phyloP scores from a whole-genome alignment of 1,140 invertebrate genomes.

The Drosophila orena region DNA sequence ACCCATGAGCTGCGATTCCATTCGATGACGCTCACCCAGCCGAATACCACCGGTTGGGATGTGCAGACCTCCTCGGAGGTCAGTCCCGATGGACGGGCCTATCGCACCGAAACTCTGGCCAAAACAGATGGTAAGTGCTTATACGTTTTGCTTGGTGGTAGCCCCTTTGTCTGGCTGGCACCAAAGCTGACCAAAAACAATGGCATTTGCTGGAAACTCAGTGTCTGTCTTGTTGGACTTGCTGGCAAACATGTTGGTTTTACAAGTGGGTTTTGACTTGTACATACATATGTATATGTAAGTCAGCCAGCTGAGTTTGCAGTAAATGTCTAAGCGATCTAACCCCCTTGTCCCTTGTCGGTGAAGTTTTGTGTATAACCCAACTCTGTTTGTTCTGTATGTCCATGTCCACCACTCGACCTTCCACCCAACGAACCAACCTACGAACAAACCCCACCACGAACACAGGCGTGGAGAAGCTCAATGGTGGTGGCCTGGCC shows the following conservation, averaged over 20 bases:
- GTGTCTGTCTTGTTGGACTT: neutral
- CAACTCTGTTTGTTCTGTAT: slow-evolving; percentile 59
- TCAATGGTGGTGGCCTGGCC: slow-evolving; percentile 87
- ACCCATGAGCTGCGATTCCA: slow-evolving; percentile 86
- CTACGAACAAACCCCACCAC: slow-evolving; percentile 6
- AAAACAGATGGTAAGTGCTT: slow-evolving; percentile 80
- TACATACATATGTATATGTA: too few species aligned
- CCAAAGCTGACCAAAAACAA: neutral
- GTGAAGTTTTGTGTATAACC: slow-evolving; percentile 38
- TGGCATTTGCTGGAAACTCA: neutral
- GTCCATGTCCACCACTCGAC: slow-evolving; percentile 47
- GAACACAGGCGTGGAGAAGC: slow-evolving; percentile 86
- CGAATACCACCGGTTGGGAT: slow-evolving; percentile 85
- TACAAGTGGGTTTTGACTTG: too few species aligned
- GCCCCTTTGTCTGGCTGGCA: slow-evolving; percentile 2
- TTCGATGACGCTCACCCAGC: slow-evolving; percentile 71
- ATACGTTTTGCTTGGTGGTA: neutral
- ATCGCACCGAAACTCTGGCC: slow-evolving; percentile 73
- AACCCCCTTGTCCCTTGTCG: slow-evolving; percentile 42
- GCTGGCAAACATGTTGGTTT: neutral
- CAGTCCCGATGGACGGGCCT: slow-evolving; percentile 85
- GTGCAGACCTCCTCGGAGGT: slow-evolving; percentile 84
- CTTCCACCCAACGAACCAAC: slow-evolving; percentile 29
- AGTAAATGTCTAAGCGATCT: slow-evolving; percentile 3
- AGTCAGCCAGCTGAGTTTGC: neutral